A percentile compares a stretch with the other conserved stretches of the same genome.
These are phyloP conservation scores for Lasioglossum lativentre DNA, from an alignment of 2,888 invertebrate species.

Conservation along the genomic window DNA sequence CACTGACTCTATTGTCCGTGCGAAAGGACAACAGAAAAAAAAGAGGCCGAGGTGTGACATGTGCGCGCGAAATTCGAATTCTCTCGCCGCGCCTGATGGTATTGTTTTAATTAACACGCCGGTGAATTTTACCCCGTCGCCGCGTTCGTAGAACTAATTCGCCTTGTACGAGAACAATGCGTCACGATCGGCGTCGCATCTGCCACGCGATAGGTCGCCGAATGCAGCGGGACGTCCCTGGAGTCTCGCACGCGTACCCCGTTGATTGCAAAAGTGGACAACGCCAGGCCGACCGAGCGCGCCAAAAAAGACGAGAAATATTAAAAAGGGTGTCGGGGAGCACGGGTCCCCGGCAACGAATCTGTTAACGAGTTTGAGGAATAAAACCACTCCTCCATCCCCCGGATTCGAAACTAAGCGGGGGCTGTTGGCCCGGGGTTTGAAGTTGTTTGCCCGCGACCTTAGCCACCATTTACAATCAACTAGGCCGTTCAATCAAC, in stretches of 20 bases:
- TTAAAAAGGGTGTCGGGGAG: constrained; percentile 58
- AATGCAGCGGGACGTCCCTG: constrained; percentile 44
- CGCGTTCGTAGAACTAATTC: constrained; percentile 64
- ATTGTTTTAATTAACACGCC: constrained; percentile 82
- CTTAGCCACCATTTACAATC: constrained; percentile 2
- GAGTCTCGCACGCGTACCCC: constrained; percentile 40
- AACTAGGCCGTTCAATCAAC: background rate
- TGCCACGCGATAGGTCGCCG: constrained; percentile 55
- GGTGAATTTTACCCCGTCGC: constrained; percentile 72
- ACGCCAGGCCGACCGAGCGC: constrained; percentile 41
- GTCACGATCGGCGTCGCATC: constrained; percentile 67
- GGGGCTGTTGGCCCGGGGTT: background rate
- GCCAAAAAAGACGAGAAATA: constrained; percentile 53
- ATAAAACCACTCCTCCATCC: constrained; percentile 43
- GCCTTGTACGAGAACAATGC: constrained; percentile 68
- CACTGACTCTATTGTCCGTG: background rate
- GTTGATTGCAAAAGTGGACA: constrained; percentile 65
- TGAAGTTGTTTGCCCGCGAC: constrained; percentile 21
- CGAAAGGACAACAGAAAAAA: constrained; percentile 8
- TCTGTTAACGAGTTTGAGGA: constrained; percentile 43
- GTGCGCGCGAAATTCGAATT: constrained; percentile 67
- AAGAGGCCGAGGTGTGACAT: constrained; percentile 58
- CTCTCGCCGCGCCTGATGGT: constrained; percentile 58
- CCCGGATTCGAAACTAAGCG: constrained; percentile 40
- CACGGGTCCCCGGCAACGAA: constrained; percentile 30